Base-by-base conservation (phyloP, 2,797 vertebrate species). In the Chelon labrosus region DNA sequence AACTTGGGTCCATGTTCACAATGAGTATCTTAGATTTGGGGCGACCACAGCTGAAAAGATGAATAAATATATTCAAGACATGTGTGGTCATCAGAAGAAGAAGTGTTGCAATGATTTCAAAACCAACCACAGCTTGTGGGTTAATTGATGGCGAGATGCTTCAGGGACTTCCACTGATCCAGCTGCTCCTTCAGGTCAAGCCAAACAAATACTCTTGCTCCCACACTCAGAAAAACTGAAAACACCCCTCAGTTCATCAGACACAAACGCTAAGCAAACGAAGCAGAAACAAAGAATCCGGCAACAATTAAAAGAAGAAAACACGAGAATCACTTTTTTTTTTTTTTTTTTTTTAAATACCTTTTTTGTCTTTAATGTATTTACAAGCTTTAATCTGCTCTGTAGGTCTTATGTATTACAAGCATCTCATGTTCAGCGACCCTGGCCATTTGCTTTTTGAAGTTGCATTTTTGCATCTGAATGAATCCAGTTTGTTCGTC, bases 351-450 rank as follows among this genome's bases (percentile, higher is more conserved):
- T 92, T 92, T 93, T 87, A 92, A 92, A 93, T 91, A 89, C 83
- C 82, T 91, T 94, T 95, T 92, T 93, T 81, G 84, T 93, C 91
- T 95, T 96, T 96, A 95, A 96, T 98, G 91, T 97, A 97, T 99
- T 97, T 98, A 98, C 96, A 98, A 96, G 96, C 96, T 97, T 97
- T 96, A 96, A 95, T 94, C 95, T 96, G 94, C 92, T 96, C 93
- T 96, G 96, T 95, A 96, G 92, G 92, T 95, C 94, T 95, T 94
- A 93, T 95, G 95, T 95, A 96, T 96, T 96, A 95, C 95, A 96
- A 96, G 95, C 93, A 95, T 93, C 89, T 94, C 79, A 82, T 89
- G 86, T 91, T 93, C 91, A 84, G 93, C 86, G 92, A 93, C 92
- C 91, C 87, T 90, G 88, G 87, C 86, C 81, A 82, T 83, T 89